phyloP scores from a whole-genome alignment of 2,888 invertebrate species.

The Yponomeuta cagnagella region DNA sequence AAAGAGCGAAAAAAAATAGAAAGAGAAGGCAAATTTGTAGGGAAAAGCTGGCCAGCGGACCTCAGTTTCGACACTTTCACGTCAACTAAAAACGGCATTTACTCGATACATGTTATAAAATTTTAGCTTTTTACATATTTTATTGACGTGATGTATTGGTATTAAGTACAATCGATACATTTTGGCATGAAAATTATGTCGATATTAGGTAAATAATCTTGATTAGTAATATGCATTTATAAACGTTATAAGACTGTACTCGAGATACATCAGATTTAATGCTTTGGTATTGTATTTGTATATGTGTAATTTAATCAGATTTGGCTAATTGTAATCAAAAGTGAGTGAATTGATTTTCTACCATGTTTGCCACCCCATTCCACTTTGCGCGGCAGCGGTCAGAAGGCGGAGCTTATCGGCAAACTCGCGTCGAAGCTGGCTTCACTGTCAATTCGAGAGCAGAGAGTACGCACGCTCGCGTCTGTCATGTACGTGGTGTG shows the following conservation, averaged over 20 bases:
- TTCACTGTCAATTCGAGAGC: slow-evolving; percentile 75
- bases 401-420: slow-evolving; percentile 76
- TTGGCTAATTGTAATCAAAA: too few relatives aligned
- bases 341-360: neutral
- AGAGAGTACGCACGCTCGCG: slow-evolving; percentile 69
- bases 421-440: slow-evolving; percentile 73
- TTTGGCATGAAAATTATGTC: too few relatives aligned
- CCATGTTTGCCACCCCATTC: slow-evolving; percentile 49
- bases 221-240: too few relatives aligned
- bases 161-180: too few relatives aligned
- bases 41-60: slow-evolving; percentile 66
- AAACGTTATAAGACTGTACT: too few relatives aligned
- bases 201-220: too few relatives aligned
- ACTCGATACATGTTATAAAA: neutral
- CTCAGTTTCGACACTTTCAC: slow-evolving; percentile 36
- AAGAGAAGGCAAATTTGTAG: slow-evolving; percentile 39
- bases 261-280: too few relatives aligned
- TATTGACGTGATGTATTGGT: neutral
- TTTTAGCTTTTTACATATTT: neutral
- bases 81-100: slow-evolving; percentile 17
- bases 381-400: slow-evolving; percentile 76
- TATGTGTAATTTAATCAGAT: too few relatives aligned
- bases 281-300: too few relatives aligned
- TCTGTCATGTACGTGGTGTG: slow-evolving; percentile 63
- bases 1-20: slow-evolving; percentile 34